These are phyloP conservation scores for Physeter macrocephalus DNA, from an alignment of 2,113 vertebrate genomes.

Conservation along the genomic window DNA sequence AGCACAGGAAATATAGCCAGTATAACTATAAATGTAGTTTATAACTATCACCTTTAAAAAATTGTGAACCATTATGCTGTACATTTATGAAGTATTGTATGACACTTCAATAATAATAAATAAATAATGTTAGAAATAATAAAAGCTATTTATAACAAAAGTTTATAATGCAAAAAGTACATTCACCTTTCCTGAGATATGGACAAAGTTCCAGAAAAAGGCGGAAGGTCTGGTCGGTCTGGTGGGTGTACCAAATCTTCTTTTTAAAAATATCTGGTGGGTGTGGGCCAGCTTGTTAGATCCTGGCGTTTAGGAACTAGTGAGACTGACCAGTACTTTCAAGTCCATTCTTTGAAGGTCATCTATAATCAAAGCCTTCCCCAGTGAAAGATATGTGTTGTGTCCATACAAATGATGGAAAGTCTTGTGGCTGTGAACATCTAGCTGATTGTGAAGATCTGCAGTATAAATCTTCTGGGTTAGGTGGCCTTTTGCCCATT, in stretches of 20 bases:
- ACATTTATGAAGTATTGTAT: neutral
- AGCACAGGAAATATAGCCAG: too few species aligned
- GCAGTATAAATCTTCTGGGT: neutral
- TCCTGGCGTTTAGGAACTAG: accelerated
- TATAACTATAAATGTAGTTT: too few species aligned
- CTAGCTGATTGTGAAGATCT: accelerated
- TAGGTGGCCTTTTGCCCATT: neutral
- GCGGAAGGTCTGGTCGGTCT: too few species aligned
- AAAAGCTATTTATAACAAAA: neutral
- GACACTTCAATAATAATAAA: neutral
- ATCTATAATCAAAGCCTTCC: accelerated
- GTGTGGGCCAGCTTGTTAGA: accelerated
- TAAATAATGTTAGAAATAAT: neutral
- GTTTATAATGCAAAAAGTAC: neutral
- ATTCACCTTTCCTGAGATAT: neutral
- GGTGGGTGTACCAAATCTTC: too few species aligned
- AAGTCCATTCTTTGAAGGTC: neutral
- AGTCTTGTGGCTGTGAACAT: neutral
- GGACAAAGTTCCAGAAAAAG: neutral
- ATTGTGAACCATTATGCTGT: too few species aligned
- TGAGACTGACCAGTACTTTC: neutral
- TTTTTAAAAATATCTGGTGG: too few species aligned
- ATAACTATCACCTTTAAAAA: too few species aligned
- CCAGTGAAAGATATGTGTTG: neutral
- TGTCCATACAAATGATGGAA: accelerated